phyloP scores from a whole-genome alignment of 1,140 invertebrate species.

The Solenopsis fugax region DNA sequence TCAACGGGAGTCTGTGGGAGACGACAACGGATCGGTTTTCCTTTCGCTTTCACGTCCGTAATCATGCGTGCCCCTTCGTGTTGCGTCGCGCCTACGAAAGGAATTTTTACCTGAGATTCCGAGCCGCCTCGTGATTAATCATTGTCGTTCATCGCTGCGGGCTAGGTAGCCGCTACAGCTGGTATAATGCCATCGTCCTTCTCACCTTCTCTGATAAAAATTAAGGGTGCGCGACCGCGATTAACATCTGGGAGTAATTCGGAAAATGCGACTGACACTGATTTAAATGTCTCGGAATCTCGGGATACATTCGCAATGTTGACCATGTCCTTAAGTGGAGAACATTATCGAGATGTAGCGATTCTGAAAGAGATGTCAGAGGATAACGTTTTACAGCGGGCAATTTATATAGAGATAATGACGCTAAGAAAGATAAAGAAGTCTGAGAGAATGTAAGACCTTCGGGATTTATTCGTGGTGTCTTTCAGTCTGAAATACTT shows the following conservation, averaged over 20 bases:
- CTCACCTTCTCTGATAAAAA: constrained; percentile 46
- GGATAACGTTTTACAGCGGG: not conserved
- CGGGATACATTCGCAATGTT: not conserved
- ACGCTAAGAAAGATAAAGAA: not conserved
- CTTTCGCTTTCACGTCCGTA: constrained; percentile 55
- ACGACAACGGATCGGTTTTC: constrained; percentile 19
- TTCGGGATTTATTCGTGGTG: not conserved
- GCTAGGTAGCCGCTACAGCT: constrained; percentile 34
- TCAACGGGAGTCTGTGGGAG: constrained; percentile 17
- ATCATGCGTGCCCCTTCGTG: not conserved
- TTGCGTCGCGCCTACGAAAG: constrained; percentile 12
- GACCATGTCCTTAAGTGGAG: not conserved
- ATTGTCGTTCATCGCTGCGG: constrained; percentile 34
- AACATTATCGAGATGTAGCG: constrained; percentile 1
- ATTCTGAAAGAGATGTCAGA: constrained; percentile 4
- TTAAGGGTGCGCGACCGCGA: constrained; percentile 35
- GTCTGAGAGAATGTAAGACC: not conserved
- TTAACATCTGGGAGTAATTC: constrained; percentile 36
- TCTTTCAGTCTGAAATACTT: not conserved
- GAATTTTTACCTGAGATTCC: constrained; percentile 38
- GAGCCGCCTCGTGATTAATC: constrained; percentile 64
- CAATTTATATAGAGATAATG: not conserved
- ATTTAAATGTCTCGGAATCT: constrained; percentile 22
- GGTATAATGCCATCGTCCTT: not conserved
- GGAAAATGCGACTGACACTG: not conserved